Conservation (phyloP, 2,113 vertebrate genomes). For the Nyctibius bracteatus region DNA sequence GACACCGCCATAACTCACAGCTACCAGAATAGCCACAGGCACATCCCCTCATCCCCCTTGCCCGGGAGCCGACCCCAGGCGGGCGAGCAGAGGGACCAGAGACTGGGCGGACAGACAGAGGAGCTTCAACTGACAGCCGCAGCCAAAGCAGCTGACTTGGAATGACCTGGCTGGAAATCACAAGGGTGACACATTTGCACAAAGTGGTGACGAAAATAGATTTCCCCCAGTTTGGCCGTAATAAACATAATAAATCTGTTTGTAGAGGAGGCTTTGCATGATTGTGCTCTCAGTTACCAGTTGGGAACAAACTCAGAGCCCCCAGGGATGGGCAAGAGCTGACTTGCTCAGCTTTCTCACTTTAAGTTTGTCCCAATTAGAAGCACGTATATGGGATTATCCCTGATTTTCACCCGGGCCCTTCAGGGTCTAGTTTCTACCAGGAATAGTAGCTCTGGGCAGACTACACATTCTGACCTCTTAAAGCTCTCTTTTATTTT, state of each 20-base stretch:
- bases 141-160: slow-evolving; percentile 48
- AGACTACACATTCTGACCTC: background rate
- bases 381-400: slow-evolving; percentile 36
- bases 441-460: background rate
- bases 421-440: slow-evolving; percentile 5
- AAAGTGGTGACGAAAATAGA: slow-evolving; percentile 33
- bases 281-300: background rate
- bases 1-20: slow-evolving; percentile 71
- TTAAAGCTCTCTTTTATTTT: background rate
- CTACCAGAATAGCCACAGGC: slow-evolving; percentile 79
- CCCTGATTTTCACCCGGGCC: slow-evolving; percentile 39
- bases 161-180: slow-evolving; percentile 37
- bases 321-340: background rate
- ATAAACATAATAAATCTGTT: slow-evolving; percentile 25
- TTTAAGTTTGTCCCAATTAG: slow-evolving; percentile 42
- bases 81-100: background rate
- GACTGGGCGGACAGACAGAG: rapidly evolving
- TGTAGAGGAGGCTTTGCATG: slow-evolving; percentile 24
- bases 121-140: background rate
- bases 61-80: background rate
- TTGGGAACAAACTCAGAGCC: background rate
- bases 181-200: background rate
- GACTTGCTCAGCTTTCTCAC: background rate
- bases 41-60: background rate
- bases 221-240: background rate